These are phyloP conservation scores for Pagrus major DNA, from an alignment of 2,113 vertebrate species.

Conservation along the genomic window DNA sequence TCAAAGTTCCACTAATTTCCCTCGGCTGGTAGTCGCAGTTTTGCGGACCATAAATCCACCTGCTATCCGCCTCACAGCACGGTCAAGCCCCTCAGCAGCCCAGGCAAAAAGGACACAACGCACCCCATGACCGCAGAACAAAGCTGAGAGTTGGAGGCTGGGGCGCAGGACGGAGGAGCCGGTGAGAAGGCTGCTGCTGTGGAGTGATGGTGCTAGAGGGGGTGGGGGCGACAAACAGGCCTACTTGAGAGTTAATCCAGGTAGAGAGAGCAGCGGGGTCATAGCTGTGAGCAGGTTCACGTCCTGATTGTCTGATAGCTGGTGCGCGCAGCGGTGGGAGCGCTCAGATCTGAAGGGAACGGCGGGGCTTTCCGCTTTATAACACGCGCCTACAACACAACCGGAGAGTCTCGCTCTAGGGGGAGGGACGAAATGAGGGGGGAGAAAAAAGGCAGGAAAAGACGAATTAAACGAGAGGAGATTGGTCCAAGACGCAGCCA, in stretches of 20 bases:
- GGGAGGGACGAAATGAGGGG: constrained; percentile 22
- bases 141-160: constrained; percentile 80
- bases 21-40: constrained; percentile 87
- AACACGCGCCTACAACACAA: constrained; percentile 73
- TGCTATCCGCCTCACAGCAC: constrained; percentile 89
- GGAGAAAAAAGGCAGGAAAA: constrained; percentile 3
- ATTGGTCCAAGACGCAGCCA: constrained; percentile 49
- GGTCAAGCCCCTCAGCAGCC: constrained; percentile 88
- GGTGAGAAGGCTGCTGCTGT: constrained; percentile 9
- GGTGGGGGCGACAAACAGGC: constrained; percentile 38
- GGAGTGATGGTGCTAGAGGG: neutral
- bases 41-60: constrained; percentile 96
- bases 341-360: constrained; percentile 68
- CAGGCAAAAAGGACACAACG: constrained; percentile 88
- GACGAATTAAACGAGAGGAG: constrained; percentile 59
- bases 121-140: constrained; percentile 90
- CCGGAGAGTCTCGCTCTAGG: constrained; percentile 62
- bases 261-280: constrained; percentile 74
- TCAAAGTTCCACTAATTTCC: constrained; percentile 92
- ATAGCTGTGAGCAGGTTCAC: constrained; percentile 63
- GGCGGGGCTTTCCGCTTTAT: constrained; percentile 78
- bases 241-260: constrained; percentile 88
- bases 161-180: constrained; percentile 10
- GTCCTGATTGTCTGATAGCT: constrained; percentile 39
- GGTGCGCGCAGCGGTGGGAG: constrained; percentile 40